Base-by-base conservation (phyloP, 2,888 invertebrate genomes). In the Pristionchus entomophagus region DNA sequence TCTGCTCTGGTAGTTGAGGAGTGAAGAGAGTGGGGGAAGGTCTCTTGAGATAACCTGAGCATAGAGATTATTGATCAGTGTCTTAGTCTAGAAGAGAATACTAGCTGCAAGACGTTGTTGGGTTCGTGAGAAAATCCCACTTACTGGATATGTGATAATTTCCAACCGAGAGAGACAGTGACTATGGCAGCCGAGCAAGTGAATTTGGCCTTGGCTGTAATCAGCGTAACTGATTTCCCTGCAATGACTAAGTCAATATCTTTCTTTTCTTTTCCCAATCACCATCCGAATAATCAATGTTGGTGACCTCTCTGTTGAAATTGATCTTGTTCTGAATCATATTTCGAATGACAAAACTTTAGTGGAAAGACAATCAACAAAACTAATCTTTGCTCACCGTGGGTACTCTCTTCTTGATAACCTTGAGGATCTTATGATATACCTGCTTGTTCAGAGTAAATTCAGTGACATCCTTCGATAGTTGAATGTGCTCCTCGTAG, bases 271-370 rank as follows among this genome's bases (percentile, higher is more conserved):
- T n/a, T n/a, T n/a, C n/a, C n/a, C n/a, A n/a, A n/a, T 32, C 8
- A 84, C 84, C 84, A n/a, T 26, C 49, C 2, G 65, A 65, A 22
- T 84, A 84, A 19, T 84, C 84, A 51, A 84, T 69, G 17, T 84
- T 84, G 49, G 5, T 84, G 10, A 84, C 84, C 14, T 32, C 29
- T 32, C 32, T 29, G 32, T 69, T 69, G 32, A 84, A 56, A 12
- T 35, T 35, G 69, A 69, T 12, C 12, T 69, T 45, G n/a, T 49
- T 51, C 84, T 65, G 84, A 62, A 56, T 2, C n/a, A n/a, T 4
- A 32, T 38, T 6, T n/a, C n/a, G n/a, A n/a, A n/a, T n/a, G n/a
- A n/a, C n/a, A 17, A 35, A 14, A 2, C 22, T 29, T 32, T n/a
- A n/a, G n/a, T n/a, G n/a, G n/a, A n/a, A n/a, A n/a, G 62, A 62